phyloP scores from a whole-genome alignment of 2,888 invertebrate genomes.

The Gymnosoma rotundatum region DNA sequence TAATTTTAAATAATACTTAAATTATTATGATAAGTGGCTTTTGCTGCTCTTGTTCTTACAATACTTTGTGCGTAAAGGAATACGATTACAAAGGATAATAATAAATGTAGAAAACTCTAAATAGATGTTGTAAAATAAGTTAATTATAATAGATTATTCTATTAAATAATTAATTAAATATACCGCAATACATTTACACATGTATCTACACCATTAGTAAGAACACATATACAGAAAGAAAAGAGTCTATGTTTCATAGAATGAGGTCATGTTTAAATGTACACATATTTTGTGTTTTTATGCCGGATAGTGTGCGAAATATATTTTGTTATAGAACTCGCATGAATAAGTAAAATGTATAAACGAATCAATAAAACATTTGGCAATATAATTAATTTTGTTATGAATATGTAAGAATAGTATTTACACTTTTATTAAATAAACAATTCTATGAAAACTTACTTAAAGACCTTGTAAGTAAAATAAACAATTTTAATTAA shows the following conservation, averaged over 20 bases:
- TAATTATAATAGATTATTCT: conserved; percentile 60
- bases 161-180: conserved; percentile 59
- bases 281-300: neutral
- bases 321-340: neutral
- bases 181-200: conserved; percentile 15
- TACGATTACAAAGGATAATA: neutral
- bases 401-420: neutral
- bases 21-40: neutral
- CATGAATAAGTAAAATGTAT: neutral
- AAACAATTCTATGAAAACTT: neutral
- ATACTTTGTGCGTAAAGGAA: neutral
- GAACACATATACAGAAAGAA: neutral
- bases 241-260: neutral
- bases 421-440: neutral
- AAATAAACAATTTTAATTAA: no score
- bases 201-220: conserved; percentile 17
- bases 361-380: conserved; percentile 38
- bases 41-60: neutral
- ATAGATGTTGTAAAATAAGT: conserved; percentile 43
- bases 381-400: conserved; percentile 21
- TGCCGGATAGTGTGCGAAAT: neutral
- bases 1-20: neutral
- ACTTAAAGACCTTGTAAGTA: no score
- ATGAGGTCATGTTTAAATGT: neutral
- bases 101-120: neutral